Evolutionary conservation across 1,140 invertebrate species (phyloP), one percentile per base, ranked within the genome.

Genomic region (Drosophila kanapiae): DNA sequence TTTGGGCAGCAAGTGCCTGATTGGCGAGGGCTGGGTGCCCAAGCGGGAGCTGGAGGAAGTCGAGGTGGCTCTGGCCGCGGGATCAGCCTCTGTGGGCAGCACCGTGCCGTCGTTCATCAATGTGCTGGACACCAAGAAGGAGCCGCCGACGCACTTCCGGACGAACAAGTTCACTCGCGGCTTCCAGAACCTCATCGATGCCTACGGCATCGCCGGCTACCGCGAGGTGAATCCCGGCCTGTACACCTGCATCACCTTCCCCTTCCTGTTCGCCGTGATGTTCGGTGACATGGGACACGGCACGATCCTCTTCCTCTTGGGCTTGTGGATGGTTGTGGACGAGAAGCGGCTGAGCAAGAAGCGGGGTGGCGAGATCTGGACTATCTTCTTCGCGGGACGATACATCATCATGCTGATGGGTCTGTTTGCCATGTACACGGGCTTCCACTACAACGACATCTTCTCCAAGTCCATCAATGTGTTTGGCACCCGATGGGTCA

Each of bases 381-480:
- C 96, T 84, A 99, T 98, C 48, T 99, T 99, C 94, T 99, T 99
- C 91, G 96, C 96, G 18, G 99, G 99, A 57, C 96, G 99, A 42
- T 99, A 99, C 93, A 98, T 99, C 70, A 98, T 99, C 40, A 93
- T 99, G 16, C 93, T 99, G 57, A 99, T 99, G 99, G 98, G 98
- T 1, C 82, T 97, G 0, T 99, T 99, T 93, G 99, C 98, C 0
- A 97, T 99, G 61, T 99, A 99, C 93, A 99, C 98, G 43, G 99
- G 99, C 2, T 92, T 99, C n/a, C 96, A 99, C 43, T 99, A 99
- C 93, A 99, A 99, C 93, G 99, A 99, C 92, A 94, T 98, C 10
- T 99, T 99, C 93, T 98, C 98, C 3, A 99, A 99, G 92, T 97
- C 98, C 0, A 92, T 99, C 74, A 99, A 99, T 81, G 94, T 99